Conservation (phyloP, 2,888 invertebrate genomes). For the Caenorhabditis sp. region DNA sequence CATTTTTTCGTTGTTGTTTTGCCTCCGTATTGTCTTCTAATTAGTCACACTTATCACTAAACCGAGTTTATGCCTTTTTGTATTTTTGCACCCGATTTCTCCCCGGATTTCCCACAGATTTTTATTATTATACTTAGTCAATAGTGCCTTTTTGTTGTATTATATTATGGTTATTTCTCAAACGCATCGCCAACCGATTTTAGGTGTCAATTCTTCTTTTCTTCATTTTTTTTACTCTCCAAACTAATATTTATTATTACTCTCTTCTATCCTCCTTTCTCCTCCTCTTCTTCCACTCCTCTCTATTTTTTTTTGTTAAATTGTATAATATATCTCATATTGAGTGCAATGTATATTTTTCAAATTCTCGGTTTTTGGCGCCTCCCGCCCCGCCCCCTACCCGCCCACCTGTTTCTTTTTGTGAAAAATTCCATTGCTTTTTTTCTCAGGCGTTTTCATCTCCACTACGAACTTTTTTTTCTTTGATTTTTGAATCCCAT, state of each 20-base stretch:
- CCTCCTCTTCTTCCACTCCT: not conserved
- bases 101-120: not conserved
- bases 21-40: not conserved
- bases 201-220: not conserved
- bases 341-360: conserved; percentile 13
- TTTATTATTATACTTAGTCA: not conserved
- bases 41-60: not conserved
- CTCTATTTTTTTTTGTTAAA: not conserved
- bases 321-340: conserved; percentile 10
- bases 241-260: not conserved
- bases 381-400: not conserved
- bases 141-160: not conserved
- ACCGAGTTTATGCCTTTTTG: not conserved
- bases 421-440: not conserved
- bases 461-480: too few species aligned
- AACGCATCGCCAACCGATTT: too few species aligned
- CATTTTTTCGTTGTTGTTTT: not conserved
- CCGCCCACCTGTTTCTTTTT: not conserved
- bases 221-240: not conserved
- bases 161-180: not conserved
- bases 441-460: not conserved
- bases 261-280: not conserved
- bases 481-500: too few species aligned
- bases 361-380: conserved; percentile 2
- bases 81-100: not conserved